Conservation (phyloP, 2,113 vertebrate genomes). For the Patagioenas fasciata region DNA sequence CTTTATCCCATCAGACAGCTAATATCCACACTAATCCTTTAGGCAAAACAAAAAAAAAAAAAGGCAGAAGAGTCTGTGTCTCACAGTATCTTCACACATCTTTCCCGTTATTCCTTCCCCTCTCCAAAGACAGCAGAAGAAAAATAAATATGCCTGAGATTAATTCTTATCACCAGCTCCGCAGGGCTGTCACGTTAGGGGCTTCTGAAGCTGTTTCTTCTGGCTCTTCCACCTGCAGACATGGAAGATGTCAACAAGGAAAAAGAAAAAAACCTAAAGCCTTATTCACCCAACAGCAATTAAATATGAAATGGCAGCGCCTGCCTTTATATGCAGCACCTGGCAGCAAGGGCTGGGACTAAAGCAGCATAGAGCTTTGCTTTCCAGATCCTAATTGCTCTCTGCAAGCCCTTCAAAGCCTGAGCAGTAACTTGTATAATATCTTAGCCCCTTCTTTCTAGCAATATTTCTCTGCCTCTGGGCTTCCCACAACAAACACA, state of each 20-base stretch:
- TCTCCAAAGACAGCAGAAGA: not conserved
- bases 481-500: not conserved
- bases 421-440: too few relatives aligned
- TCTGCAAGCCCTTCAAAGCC: not conserved
- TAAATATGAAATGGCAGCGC: not conserved
- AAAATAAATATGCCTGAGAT: not conserved
- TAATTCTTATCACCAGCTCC: conserved; percentile 5
- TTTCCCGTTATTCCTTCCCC: not conserved
- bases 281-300: not conserved
- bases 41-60: not conserved
- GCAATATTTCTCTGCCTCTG: too few relatives aligned
- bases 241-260: not conserved
- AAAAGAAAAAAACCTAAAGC: not conserved
- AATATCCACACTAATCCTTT: not conserved
- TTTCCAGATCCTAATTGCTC: not conserved
- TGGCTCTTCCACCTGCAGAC: not conserved
- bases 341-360: not conserved
- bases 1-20: not conserved
- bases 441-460: not conserved
- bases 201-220: not conserved
- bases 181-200: not conserved
- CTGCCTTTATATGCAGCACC: not conserved
- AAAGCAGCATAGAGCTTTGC: not conserved
- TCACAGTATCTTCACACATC: not conserved
- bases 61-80: not conserved